Conservation (phyloP, 1,140 invertebrate genomes). For the Bombus sibiricus region DNA sequence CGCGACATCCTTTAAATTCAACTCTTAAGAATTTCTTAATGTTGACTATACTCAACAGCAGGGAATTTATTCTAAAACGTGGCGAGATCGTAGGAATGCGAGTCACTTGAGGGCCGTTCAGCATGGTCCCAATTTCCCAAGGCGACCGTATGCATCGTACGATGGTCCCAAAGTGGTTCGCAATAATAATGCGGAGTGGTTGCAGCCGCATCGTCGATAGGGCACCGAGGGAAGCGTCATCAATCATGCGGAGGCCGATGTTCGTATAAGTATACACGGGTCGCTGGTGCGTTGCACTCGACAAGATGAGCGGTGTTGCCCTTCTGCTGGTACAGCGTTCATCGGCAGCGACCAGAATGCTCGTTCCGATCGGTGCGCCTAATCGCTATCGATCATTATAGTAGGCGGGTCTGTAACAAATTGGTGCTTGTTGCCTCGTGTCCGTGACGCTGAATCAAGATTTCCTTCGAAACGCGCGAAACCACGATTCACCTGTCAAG, state of each 20-base stretch:
- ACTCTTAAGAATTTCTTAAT: background rate
- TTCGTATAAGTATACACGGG: conserved; percentile 68
- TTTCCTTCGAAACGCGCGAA: background rate
- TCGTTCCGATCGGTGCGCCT: conserved; percentile 48
- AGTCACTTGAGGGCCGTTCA: conserved; percentile 1
- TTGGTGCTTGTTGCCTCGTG: background rate
- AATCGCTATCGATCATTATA: conserved; percentile 69
- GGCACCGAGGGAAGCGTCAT: conserved; percentile 58
- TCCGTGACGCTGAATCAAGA: background rate
- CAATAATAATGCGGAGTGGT: conserved; percentile 63
- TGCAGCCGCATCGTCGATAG: conserved; percentile 55
- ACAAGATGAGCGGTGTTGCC: conserved; percentile 42
- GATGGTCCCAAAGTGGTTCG: conserved; percentile 37
- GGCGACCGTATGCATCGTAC: conserved; percentile 22
- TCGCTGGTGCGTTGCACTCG: conserved; percentile 56
- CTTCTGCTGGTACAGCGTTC: conserved; percentile 25
- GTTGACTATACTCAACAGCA: background rate
- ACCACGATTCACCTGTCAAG: background rate
- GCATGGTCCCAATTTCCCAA: conserved; percentile 36
- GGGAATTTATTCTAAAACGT: conserved; percentile 6
- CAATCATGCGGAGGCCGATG: conserved; percentile 66
- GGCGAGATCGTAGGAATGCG: background rate
- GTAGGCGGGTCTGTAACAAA: conserved; percentile 44
- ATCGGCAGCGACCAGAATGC: conserved; percentile 47
- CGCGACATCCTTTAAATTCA: too few species aligned